phyloP scores from a whole-genome alignment of 2,888 invertebrate species.

The Nephrotoma appendiculata region DNA sequence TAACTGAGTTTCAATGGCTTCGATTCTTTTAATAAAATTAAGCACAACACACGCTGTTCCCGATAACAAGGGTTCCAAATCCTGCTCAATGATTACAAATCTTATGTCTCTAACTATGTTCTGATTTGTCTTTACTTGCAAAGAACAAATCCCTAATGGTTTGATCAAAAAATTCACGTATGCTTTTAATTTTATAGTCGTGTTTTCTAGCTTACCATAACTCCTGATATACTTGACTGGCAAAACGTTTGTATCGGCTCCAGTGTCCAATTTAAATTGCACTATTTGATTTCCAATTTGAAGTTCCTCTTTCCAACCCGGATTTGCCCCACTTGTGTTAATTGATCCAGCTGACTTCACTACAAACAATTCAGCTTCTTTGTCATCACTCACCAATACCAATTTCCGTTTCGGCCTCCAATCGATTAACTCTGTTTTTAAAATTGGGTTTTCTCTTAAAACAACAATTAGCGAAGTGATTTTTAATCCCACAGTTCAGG shows the following conservation, averaged over 20 bases:
- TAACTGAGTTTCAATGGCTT: neutral
- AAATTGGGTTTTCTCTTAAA: too few relatives aligned
- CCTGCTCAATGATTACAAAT: neutral
- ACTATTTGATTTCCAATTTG: neutral
- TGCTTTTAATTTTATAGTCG: too few relatives aligned
- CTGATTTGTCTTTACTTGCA: too few relatives aligned
- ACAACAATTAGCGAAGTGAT: too few relatives aligned
- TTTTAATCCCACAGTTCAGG: too few relatives aligned
- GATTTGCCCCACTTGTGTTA: too few relatives aligned
- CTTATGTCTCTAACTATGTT: neutral
- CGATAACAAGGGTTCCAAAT: neutral
- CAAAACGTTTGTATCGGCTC: too few relatives aligned
- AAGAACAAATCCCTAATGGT: too few relatives aligned
- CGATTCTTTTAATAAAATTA: neutral
- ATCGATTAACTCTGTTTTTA: too few relatives aligned
- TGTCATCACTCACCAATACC: neutral
- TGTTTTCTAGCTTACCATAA: too few relatives aligned
- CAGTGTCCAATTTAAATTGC: neutral
- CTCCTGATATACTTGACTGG: too few relatives aligned
- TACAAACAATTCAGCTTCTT: neutral
- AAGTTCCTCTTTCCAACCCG: neutral
- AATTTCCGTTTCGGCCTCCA: neutral
- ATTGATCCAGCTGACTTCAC: neutral
- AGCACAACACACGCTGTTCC: neutral
- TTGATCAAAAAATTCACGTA: too few relatives aligned